Base-by-base conservation (phyloP, 2,113 vertebrate genomes). In the Ploceus nigricollis region DNA sequence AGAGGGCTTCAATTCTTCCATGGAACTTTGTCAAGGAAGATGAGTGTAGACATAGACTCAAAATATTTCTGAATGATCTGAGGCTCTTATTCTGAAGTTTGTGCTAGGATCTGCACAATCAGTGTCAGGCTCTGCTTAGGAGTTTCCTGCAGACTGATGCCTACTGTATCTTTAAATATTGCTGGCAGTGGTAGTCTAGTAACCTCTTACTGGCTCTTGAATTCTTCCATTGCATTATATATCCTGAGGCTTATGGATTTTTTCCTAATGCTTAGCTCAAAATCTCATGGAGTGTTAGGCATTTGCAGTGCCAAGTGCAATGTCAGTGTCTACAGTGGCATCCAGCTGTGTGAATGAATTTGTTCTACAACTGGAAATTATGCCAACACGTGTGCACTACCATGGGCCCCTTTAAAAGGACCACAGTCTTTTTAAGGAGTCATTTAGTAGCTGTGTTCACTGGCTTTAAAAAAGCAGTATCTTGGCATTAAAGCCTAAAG, bases 301-400 rank as follows among this genome's bases (percentile, higher is more conserved):
- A 28, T 84, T 31, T 89, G 54, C 45, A 61, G 50, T 65, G 50
- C 80, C 54, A 86, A 87, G 24, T 61, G 58, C 18, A 61, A 37
- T 89, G 45, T 88, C 76, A 50, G 28, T 79, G 23, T 82, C 89
- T 72, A 51, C 35, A 82, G 48, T 76, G 66, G 53, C 37, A 69
- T 65, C 50, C 58, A 86, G 27, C 35, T 72, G 17, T 69, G 60
- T 47, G 50, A 37, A 28, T 57, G 12, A 73, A 87, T 84, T 58
- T 50, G 10, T 73, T 56, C 17, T 42, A 33, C n/a, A 77, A 89
- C 80, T 57, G 23, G 54, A 54, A 91, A 70, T 66, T 1, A 35
- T 1, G 2, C 23, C 61, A 79, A 56, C 4, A 42, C 0, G 0
- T 37, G 24, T 71, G 51, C 21, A 14, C 12, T 51, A 7, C 8